Percentiles rank a stretch among this genome's conserved stretches.
Evolutionary conservation across 2,797 vertebrate species (phyloP).

Genomic region (Choloepus didactylus): DNA sequence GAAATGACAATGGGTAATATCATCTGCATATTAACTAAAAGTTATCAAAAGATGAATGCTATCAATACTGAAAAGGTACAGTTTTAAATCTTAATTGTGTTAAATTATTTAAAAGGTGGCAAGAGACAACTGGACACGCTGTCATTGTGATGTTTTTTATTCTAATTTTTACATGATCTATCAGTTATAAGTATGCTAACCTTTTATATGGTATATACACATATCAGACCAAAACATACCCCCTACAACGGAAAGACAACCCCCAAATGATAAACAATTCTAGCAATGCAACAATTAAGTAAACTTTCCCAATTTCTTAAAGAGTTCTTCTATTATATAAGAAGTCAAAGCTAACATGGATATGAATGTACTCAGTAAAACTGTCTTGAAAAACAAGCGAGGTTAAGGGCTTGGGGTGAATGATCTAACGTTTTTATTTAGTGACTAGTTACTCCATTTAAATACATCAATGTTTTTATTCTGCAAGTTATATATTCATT

Average conservation of each 20-base stretch:
- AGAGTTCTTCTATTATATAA: neutral
- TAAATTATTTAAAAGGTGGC: slow-evolving; percentile 52
- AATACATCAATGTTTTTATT: neutral
- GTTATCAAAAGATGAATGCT: neutral
- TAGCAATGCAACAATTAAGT: neutral
- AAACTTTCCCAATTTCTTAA: neutral
- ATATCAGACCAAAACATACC: neutral
- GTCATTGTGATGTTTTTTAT: neutral
- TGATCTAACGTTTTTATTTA: neutral
- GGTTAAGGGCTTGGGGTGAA: neutral
- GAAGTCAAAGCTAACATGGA: neutral
- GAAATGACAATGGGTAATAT: neutral
- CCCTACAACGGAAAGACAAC: neutral
- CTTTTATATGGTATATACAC: neutral
- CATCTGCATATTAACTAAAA: neutral
- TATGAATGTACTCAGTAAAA: neutral
- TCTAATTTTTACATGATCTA: neutral
- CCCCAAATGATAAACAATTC: neutral
- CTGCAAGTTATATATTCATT: neutral
- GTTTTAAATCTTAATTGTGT: neutral
- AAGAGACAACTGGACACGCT: neutral
- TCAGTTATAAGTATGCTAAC: neutral
- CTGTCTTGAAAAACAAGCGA: neutral
- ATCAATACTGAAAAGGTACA: neutral
- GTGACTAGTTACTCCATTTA: neutral